These are phyloP conservation scores for Hippopotamyrus pictus DNA, from an alignment of 2,797 vertebrate species.

Conservation along the genomic window DNA sequence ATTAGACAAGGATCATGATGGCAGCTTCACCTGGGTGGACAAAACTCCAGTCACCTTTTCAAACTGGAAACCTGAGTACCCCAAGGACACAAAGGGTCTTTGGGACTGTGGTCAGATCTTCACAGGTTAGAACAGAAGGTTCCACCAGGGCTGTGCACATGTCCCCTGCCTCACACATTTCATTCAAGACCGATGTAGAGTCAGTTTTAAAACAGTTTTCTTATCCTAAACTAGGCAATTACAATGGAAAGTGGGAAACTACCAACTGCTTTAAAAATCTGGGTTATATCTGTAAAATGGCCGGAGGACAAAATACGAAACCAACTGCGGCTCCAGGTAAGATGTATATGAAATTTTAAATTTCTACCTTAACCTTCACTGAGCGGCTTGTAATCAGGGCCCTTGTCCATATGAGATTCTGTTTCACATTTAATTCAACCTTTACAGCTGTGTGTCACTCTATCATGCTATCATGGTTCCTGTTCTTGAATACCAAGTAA, in stretches of 20 bases:
- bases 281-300: conserved; percentile 68
- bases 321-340: conserved; percentile 60
- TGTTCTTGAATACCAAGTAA: neutral
- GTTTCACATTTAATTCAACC: neutral
- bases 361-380: neutral
- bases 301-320: conserved; percentile 61
- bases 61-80: conserved; percentile 61
- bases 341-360: conserved; percentile 10
- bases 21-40: conserved; percentile 64
- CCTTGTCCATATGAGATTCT: neutral
- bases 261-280: conserved; percentile 66
- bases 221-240: conserved; percentile 54
- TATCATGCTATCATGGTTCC: neutral
- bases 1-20: conserved; percentile 62
- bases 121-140: conserved; percentile 50
- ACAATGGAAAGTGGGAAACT: conserved; percentile 68
- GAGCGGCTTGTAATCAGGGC: neutral
- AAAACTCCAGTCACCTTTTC: conserved; percentile 42
- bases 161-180: neutral
- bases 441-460: neutral
- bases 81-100: conserved; percentile 46
- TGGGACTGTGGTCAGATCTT: conserved; percentile 75
- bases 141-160: neutral
- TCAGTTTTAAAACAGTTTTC: neutral
- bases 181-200: neutral